phyloP scores from a whole-genome alignment of 2,888 invertebrate genomes.

The Palloptera scutellata region DNA sequence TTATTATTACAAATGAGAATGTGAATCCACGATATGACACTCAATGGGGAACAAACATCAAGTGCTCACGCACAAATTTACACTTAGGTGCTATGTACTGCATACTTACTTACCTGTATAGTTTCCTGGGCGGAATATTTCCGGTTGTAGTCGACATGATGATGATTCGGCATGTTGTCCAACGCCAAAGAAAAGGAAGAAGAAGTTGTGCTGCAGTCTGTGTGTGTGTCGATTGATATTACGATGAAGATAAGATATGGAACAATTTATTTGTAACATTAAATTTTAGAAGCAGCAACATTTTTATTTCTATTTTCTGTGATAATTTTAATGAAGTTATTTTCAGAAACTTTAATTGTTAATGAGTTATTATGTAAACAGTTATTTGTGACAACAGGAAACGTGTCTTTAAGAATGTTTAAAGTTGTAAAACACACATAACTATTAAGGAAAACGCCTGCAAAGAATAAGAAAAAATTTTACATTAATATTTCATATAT shows the following conservation, averaged over 20 bases:
- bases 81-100: no score
- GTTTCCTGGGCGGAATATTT: conserved; percentile 65
- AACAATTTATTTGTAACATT: background rate
- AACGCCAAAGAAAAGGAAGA: conserved; percentile 39
- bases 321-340: background rate
- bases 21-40: background rate
- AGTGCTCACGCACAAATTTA: background rate
- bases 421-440: no score
- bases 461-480: no score
- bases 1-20: background rate
- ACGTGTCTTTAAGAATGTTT: no score
- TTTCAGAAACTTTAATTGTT: background rate
- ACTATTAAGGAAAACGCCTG: no score
- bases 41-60: background rate
- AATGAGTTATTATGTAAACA: background rate
- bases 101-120: conserved; percentile 61
- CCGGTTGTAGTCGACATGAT: conserved; percentile 63
- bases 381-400: background rate
- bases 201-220: background rate
- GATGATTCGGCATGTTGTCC: conserved; percentile 59
- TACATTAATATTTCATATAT: no score
- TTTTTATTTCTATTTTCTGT: background rate
- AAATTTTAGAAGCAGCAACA: no score
- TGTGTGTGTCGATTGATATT: conserved; percentile 45
- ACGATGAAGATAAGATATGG: conserved; percentile 9